phyloP scores from a whole-genome alignment of 2,113 vertebrate genomes.

The Ibidorhyncha struthersii region DNA sequence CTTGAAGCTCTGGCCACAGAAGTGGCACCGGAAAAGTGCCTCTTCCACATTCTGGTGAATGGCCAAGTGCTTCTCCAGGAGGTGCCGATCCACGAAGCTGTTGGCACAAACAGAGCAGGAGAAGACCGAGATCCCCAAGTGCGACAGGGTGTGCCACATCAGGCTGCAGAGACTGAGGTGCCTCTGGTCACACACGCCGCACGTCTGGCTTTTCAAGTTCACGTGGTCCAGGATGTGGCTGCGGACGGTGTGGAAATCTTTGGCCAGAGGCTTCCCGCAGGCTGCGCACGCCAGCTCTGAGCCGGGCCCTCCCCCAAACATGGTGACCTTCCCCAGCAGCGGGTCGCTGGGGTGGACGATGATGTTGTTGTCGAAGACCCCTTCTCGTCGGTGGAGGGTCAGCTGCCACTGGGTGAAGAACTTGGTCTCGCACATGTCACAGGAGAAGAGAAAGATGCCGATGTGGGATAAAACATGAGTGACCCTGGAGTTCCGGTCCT shows the following conservation, averaged over 20 bases:
- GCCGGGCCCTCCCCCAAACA: conserved; percentile 54
- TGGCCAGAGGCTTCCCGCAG: conserved; percentile 84
- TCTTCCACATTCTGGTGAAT: conserved; percentile 83
- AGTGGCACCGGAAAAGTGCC: conserved; percentile 79
- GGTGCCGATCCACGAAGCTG: conserved; percentile 89
- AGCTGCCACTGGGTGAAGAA: conserved; percentile 92
- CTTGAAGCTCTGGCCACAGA: conserved; percentile 81
- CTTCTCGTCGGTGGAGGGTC: conserved; percentile 86
- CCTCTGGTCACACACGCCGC: conserved; percentile 84
- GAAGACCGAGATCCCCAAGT: conserved; percentile 87
- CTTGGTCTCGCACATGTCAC: conserved; percentile 91
- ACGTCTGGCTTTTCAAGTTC: conserved; percentile 85
- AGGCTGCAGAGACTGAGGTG: conserved; percentile 89
- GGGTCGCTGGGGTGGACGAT: conserved; percentile 78
- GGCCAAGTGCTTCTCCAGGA: conserved; percentile 88
- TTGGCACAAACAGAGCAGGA: conserved; percentile 88
- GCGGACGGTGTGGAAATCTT: conserved; percentile 88
- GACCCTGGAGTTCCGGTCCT: conserved; percentile 81
- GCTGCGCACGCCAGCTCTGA: conserved; percentile 81
- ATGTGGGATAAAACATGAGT: conserved; percentile 89
- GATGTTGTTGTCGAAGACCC: conserved; percentile 78
- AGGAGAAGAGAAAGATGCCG: conserved; percentile 92
- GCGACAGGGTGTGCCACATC: conserved; percentile 90
- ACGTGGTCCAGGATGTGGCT: conserved; percentile 88
- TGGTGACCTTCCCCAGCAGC: conserved; percentile 63